Evolutionary conservation across 2,888 invertebrate genomes (phyloP).

Genomic region (Melanchra persicariae): DNA sequence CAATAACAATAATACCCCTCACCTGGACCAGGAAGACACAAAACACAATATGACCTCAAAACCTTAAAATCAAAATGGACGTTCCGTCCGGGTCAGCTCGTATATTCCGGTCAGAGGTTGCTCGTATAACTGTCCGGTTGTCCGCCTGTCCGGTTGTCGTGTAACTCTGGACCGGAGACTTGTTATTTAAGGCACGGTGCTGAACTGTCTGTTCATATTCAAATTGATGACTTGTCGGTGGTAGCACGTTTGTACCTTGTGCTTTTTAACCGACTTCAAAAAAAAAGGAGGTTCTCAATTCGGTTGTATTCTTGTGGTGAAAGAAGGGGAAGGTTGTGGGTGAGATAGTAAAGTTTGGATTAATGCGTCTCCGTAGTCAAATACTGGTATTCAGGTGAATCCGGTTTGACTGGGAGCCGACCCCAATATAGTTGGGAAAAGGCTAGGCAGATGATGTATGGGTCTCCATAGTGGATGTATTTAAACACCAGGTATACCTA

Average conservation of each 20-base stretch:
- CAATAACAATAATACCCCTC: constrained; percentile 2
- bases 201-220: constrained; percentile 44
- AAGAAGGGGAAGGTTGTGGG: too few relatives aligned
- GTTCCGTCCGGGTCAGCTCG: constrained; percentile 30
- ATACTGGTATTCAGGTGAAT: too few relatives aligned
- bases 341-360: too few relatives aligned
- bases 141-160: constrained; percentile 51
- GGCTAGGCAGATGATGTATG: too few relatives aligned
- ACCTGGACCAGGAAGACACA: not conserved
- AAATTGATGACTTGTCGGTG: constrained; percentile 37
- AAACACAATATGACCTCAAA: constrained; percentile 37
- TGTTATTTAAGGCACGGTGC: constrained; percentile 47
- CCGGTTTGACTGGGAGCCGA: too few relatives aligned
- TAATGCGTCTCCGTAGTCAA: too few relatives aligned
- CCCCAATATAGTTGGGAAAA: too few relatives aligned
- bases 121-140: constrained; percentile 56
- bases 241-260: constrained; percentile 5
- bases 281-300: too few relatives aligned
- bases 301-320: too few relatives aligned
- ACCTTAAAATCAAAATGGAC: constrained; percentile 41
- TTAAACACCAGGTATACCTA: too few relatives aligned
- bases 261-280: too few relatives aligned
- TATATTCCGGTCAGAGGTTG: constrained; percentile 55
- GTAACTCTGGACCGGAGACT: constrained; percentile 43
- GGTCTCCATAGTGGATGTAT: too few relatives aligned